Base-by-base conservation (phyloP, 2,797 vertebrate species). In the Nothura maculosa region DNA sequence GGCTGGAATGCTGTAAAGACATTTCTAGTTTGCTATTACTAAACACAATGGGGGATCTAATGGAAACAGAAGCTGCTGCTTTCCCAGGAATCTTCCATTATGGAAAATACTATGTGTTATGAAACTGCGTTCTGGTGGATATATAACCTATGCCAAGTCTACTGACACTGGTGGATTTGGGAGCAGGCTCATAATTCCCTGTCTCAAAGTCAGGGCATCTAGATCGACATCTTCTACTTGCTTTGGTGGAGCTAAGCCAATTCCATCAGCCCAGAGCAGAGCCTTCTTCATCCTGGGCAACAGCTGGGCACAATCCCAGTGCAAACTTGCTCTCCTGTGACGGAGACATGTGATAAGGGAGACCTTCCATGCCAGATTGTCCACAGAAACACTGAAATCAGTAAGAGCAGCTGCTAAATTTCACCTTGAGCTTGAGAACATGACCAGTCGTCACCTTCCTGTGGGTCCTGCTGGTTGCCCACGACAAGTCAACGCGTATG, bases 341-440 rank as follows among this genome's bases (percentile, higher is more conserved):
- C 6, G 12, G 63, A 32, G 21, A 4, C 64, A 90, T 48, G 45
- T 36, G 43, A 38, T 19, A 77, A 89, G 60, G 93, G 66, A 91
- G 78, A 68, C 34, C 73, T 85, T 92, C 74, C 30, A 43, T 0
- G 2, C 27, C 28, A 70, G 58, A 60, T 76, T 88, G 64, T 78
- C 89, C 95, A 87, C 38, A 92, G 75, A 80, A 96, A 86, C 50
- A 82, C 25, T n/a, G 62, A 72, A 87, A 42, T 60, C 95, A 94
- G 70, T 77, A 96, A 25, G 10, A 87, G 75, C 17, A 90, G 34
- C 30, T 64, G 61, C 54, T 90, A 78, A 87, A 92, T 83, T 92
- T 52, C 70, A 84, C 58, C 54, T 64, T 90, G 87, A 93, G 75
- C 36, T 93, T 81, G 77, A 85, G 47, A 89, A 72, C 16, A 32